Conservation (phyloP, 37 sponge, comb jelly and placozoan species). For the Haliclona indistincta region DNA sequence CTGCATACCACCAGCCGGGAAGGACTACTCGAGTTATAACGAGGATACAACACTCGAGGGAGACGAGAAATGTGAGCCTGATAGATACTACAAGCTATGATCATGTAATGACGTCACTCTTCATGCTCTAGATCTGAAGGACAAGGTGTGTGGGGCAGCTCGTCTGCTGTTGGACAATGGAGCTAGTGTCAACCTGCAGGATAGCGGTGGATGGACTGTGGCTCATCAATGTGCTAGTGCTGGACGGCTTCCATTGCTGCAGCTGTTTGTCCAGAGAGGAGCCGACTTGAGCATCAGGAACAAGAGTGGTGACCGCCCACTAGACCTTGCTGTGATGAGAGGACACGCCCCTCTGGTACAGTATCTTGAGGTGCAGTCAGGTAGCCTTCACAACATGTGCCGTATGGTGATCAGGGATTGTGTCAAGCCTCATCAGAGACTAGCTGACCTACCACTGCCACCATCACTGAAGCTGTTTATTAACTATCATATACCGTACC, state of each 20-base stretch:
- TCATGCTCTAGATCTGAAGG: too few relatives aligned
- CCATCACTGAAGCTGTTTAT: slow-evolving; percentile 41
- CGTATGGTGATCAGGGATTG: slow-evolving; percentile 17
- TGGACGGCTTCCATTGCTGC: slow-evolving; percentile 26
- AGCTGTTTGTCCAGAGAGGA: slow-evolving; percentile 23
- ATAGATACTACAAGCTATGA: too few relatives aligned
- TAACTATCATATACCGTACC: slow-evolving; percentile 42
- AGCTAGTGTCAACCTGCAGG: slow-evolving; percentile 26
- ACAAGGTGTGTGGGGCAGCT: too few relatives aligned
- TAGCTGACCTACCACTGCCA: slow-evolving; percentile 48
- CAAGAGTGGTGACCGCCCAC: slow-evolving; percentile 8
- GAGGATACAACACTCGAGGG: too few relatives aligned
- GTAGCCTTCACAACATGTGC: slow-evolving; percentile 20
- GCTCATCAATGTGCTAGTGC: slow-evolving; percentile 50
- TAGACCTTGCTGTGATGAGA: slow-evolving; percentile 38
- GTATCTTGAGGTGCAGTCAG: slow-evolving; percentile 31
- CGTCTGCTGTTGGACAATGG: slow-evolving; percentile 23
- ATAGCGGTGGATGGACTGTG: slow-evolving; percentile 42
- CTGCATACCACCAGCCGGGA: too few relatives aligned
- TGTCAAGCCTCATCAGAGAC: slow-evolving; percentile 8
- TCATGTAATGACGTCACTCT: too few relatives aligned
- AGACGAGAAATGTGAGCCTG: too few relatives aligned
- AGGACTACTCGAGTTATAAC: too few relatives aligned
- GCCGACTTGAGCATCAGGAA: slow-evolving; percentile 11
- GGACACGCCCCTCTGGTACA: slow-evolving; percentile 12